Percentiles rank a stretch among this genome's conserved stretches.
These are phyloP conservation scores for Hystrix cristata DNA, from an alignment of 2,113 vertebrate species.

Conservation along the genomic window DNA sequence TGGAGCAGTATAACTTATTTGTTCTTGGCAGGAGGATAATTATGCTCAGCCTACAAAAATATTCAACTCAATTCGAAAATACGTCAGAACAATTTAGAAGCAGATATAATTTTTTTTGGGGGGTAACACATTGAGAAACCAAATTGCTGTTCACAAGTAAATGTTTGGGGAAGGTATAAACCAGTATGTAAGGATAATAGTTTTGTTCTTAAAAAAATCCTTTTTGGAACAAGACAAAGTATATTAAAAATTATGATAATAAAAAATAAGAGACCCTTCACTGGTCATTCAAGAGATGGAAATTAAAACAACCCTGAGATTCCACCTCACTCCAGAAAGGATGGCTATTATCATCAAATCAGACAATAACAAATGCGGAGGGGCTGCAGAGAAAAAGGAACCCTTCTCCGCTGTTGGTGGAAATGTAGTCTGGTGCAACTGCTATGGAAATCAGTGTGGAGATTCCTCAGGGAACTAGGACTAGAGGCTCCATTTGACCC, in stretches of 20 bases:
- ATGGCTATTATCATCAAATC: too few species aligned
- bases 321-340: too few species aligned
- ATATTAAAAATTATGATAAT: not conserved
- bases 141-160: constrained; percentile 66
- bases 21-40: constrained; percentile 83
- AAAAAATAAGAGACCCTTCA: not conserved
- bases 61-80: constrained; percentile 79
- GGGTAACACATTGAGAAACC: constrained; percentile 69
- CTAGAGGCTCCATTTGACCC: too few species aligned
- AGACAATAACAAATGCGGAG: too few species aligned
- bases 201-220: constrained; percentile 62
- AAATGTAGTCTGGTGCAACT: too few species aligned
- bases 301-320: too few species aligned
- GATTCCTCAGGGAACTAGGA: too few species aligned
- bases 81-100: constrained; percentile 78
- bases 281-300: too few species aligned
- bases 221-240: constrained; percentile 45
- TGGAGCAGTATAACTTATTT: constrained; percentile 79
- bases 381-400: too few species aligned
- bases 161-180: constrained; percentile 65
- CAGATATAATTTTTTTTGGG: constrained; percentile 65
- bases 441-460: too few species aligned
- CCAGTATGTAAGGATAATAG: constrained; percentile 46
- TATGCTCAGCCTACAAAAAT: constrained; percentile 79
- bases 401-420: too few species aligned